Base-by-base conservation (phyloP, 2,113 vertebrate species). In the Hystrix brachyura region DNA sequence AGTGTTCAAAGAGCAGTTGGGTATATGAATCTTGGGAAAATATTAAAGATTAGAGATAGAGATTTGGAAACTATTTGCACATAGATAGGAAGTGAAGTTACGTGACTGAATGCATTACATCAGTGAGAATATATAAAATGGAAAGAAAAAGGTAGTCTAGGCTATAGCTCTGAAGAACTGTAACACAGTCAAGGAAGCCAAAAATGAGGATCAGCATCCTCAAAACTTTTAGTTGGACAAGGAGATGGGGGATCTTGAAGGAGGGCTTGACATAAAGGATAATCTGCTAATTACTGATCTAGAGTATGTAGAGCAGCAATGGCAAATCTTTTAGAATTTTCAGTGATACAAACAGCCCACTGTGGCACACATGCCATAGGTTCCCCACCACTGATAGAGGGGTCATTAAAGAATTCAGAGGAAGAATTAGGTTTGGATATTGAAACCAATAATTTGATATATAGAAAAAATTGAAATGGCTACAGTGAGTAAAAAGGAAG, bases 21-120 rank as follows among this genome's bases (percentile, higher is more conserved):
- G 59, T 94, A 34, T 76, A 38, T 94, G 59, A 91, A 34, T 93
- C 76, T 88, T 38, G 51, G 82, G 4, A n/a, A 81, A 80, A 87
- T 78, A 32, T 72, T 74, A n/a, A 51, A 82, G 29, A 87, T 48
- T 89, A 13, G 43, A 38, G 7, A 67, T 48, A 85, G 1, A 91
- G 21, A 76, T 38, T 53, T 81, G 29, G 25, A 95, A 88, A 53
- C 86, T 78, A 48, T 65, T 90, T 78, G 43, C 29, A 83, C 53
- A 27, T 34, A 62, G 48, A 84, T 32, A 53, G 46, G 84, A 60
- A 87, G 25, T 74, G 18, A 51, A 81, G 78, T 53, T n/a, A 65
- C 38, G 13, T 21, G 29, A 94, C 94, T 79, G 21, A 93, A 53
- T 76, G n/a, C 51, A 19, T 59, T 57, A 29, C 29, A 64, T 43